A percentile compares a stretch with the other conserved stretches of the same genome.
These are phyloP conservation scores for Bos javanicus DNA, from an alignment of 2,113 vertebrate genomes.

Conservation along the genomic window DNA sequence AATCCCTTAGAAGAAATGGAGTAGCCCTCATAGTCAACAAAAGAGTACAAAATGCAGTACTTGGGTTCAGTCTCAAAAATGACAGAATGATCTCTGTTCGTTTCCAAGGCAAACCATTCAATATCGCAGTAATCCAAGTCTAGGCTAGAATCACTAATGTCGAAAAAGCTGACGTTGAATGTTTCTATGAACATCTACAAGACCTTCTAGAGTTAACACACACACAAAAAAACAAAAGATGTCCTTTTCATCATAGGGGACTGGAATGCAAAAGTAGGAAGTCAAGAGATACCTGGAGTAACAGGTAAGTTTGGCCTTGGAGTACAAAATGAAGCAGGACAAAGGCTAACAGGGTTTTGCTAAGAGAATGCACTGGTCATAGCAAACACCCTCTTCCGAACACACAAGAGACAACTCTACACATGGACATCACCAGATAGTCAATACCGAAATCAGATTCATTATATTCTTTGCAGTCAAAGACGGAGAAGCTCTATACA, in stretches of 20 bases:
- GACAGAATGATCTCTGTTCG: neutral
- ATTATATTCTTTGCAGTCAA: neutral
- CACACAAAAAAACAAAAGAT: neutral
- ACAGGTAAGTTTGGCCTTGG: neutral
- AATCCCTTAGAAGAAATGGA: neutral
- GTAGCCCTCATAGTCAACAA: neutral
- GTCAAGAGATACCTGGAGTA: neutral
- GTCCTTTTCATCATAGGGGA: neutral
- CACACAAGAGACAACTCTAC: neutral
- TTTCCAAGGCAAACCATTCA: neutral
- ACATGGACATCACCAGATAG: neutral
- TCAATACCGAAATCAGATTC: neutral
- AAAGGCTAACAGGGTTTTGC: neutral
- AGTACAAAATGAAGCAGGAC: neutral
- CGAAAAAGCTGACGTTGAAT: neutral
- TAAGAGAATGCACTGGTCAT: neutral
- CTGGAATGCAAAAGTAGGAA: neutral
- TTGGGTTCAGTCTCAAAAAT: neutral
- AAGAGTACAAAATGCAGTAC: neutral
- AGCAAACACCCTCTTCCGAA: neutral
- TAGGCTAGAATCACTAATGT: neutral
- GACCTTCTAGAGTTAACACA: neutral
- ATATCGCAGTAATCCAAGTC: neutral
- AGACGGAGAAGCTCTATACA: neutral
- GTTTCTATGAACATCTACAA: neutral